Conservation (phyloP, 2,113 vertebrate species). For the Eleginops maclovinus region DNA sequence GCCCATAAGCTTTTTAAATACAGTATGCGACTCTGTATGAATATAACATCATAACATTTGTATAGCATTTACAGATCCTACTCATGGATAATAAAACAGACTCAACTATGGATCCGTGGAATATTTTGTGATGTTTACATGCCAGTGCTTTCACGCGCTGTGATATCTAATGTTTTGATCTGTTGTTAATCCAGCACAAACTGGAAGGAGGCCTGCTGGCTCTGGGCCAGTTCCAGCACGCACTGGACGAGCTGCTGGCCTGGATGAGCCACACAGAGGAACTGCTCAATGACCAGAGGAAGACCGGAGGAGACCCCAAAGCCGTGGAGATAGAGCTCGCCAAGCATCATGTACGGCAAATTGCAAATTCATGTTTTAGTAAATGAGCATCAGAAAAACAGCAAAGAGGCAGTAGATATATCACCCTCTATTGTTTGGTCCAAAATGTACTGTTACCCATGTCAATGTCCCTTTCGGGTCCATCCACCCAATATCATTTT, state of each 20-base stretch:
- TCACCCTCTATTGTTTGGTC: background rate
- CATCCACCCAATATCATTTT: background rate
- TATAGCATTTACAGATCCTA: background rate
- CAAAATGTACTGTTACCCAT: background rate
- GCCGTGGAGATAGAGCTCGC: conserved; percentile 98
- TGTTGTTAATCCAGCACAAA: conserved; percentile 90
- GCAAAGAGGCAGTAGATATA: background rate
- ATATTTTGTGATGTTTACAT: conserved; percentile 16
- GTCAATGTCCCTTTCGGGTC: background rate
- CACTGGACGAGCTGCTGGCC: conserved; percentile 93
- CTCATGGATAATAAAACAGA: background rate
- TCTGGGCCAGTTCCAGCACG: conserved; percentile 97
- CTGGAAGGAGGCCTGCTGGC: conserved; percentile 95
- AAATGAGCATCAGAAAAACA: background rate
- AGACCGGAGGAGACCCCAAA: conserved; percentile 94
- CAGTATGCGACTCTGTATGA: background rate
- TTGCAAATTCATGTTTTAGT: background rate
- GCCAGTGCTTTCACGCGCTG: conserved; percentile 33
- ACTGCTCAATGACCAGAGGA: conserved; percentile 92
- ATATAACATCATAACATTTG: no score
- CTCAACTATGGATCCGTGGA: background rate
- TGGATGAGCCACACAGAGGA: conserved; percentile 97
- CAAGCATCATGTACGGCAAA: conserved; percentile 94
- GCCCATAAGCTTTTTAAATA: background rate
- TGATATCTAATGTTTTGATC: conserved; percentile 59